Percentiles rank a stretch among this genome's conserved stretches.
Evolutionary conservation across 2,888 invertebrate genomes (phyloP).

Genomic region (Lycia hirtaria): DNA sequence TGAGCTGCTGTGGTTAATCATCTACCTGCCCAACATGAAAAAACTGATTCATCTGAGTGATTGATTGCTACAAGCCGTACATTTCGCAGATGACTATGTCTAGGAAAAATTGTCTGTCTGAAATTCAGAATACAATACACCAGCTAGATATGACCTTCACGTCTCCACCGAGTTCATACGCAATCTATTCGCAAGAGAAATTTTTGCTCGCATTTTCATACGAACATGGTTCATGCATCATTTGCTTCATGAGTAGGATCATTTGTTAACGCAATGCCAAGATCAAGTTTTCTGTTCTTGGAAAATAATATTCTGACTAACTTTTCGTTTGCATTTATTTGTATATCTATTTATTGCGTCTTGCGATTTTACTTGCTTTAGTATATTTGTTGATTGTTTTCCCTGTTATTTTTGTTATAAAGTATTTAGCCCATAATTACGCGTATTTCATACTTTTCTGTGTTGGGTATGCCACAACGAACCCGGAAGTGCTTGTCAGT

Average conservation of each 20-base stretch:
- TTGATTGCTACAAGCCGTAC: too few relatives aligned
- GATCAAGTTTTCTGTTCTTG: slow-evolving; percentile 8
- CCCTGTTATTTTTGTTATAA: too few relatives aligned
- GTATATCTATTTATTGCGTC: too few relatives aligned
- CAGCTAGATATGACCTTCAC: slow-evolving; percentile 12
- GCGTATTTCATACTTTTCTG: too few relatives aligned
- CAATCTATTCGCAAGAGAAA: slow-evolving; percentile 17
- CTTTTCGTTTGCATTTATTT: not conserved
- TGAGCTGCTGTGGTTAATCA: too few relatives aligned
- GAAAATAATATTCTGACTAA: not conserved
- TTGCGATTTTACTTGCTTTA: too few relatives aligned
- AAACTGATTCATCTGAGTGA: too few relatives aligned
- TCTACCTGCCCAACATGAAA: too few relatives aligned
- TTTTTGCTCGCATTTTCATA: slow-evolving; percentile 13
- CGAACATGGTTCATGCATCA: slow-evolving; percentile 14
- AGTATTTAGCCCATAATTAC: too few relatives aligned
- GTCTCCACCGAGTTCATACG: slow-evolving; percentile 11
- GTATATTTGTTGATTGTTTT: too few relatives aligned
- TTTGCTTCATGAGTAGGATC: slow-evolving; percentile 6
- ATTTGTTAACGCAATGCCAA: slow-evolving; percentile 13
- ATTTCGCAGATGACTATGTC: not conserved
- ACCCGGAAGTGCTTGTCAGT: too few relatives aligned
- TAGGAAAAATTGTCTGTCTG: slow-evolving; percentile 1
- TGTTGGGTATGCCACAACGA: too few relatives aligned
- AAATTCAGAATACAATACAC: slow-evolving; percentile 6